phyloP scores from a whole-genome alignment of 2,888 invertebrate species.

The Zelleria hepariella region DNA sequence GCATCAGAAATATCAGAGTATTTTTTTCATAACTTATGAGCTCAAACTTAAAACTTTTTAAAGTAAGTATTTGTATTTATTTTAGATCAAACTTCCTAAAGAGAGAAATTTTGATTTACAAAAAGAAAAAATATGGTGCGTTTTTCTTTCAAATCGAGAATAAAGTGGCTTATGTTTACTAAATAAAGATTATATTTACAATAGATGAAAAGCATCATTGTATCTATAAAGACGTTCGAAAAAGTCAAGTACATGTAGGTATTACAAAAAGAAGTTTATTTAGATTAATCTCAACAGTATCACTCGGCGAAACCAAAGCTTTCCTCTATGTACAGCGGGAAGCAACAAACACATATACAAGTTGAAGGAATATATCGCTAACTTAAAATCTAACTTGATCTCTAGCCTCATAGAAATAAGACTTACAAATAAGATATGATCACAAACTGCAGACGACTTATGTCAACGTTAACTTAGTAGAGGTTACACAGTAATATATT shows the following conservation, averaged over 20 bases:
- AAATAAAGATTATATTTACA: constrained; percentile 46
- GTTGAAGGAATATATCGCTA: constrained; percentile 32
- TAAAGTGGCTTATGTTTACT: constrained; percentile 47
- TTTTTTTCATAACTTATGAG: constrained; percentile 7
- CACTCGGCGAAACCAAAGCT: constrained; percentile 33
- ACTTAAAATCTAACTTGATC: constrained; percentile 30
- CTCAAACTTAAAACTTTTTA: background rate
- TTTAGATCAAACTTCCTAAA: background rate
- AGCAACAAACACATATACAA: constrained; percentile 25
- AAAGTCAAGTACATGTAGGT: constrained; percentile 30
- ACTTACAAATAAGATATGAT: constrained; percentile 39
- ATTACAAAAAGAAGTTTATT: constrained; percentile 19
- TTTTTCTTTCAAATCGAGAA: constrained; percentile 17
- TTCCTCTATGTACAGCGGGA: constrained; percentile 36
- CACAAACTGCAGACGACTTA: constrained; percentile 33
- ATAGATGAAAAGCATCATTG: constrained; percentile 27
- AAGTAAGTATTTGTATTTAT: background rate
- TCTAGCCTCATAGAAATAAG: constrained; percentile 35
- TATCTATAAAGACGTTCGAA: constrained; percentile 42
- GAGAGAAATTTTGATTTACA: background rate
- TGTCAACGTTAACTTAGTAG: constrained; percentile 43
- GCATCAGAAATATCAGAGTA: constrained; percentile 48
- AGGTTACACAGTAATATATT: constrained; percentile 19
- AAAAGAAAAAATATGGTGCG: constrained; percentile 32
- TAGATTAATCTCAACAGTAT: constrained; percentile 10